phyloP scores from a whole-genome alignment of 2,888 invertebrate genomes.

The Calliphora vomitoria region DNA sequence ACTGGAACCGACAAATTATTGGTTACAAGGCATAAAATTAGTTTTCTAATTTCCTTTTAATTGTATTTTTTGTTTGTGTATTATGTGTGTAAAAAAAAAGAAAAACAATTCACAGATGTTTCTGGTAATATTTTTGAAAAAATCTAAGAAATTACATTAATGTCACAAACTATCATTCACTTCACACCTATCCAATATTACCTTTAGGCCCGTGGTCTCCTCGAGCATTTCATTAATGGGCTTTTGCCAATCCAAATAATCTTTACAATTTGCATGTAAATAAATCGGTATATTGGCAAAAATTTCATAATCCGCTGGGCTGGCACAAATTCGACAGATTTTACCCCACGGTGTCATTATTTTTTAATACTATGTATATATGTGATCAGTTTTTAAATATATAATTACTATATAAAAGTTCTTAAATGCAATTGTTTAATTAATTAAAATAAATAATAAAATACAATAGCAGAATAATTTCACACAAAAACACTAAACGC shows the following conservation, averaged over 20 bases:
- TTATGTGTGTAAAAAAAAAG: too few species aligned
- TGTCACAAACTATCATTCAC: background rate
- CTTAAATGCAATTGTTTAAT: constrained; percentile 6
- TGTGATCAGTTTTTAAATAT: background rate
- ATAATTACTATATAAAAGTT: background rate
- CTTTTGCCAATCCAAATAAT: constrained; percentile 82
- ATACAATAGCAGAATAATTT: constrained; percentile 20
- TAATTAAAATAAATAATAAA: constrained; percentile 4
- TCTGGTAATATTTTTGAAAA: too few species aligned
- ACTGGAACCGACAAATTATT: too few species aligned
- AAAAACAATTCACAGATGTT: too few species aligned
- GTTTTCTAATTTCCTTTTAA: too few species aligned
- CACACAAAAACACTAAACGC: constrained; percentile 26
- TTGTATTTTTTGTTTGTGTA: too few species aligned
- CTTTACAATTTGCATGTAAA: constrained; percentile 82
- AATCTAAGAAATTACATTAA: background rate
- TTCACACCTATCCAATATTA: constrained; percentile 66
- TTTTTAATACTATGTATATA: constrained; percentile 16
- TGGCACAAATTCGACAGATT: constrained; percentile 84
- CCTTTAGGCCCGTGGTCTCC: constrained; percentile 83
- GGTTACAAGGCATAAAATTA: too few species aligned
- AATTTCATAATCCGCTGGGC: constrained; percentile 82
- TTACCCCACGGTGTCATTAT: constrained; percentile 80
- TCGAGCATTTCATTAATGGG: constrained; percentile 82
- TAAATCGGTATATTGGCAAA: constrained; percentile 83